A percentile compares a stretch with the other conserved stretches of the same genome.
Evolutionary conservation across 2,113 vertebrate species (phyloP).

Genomic region (Lamprologus sp.): DNA sequence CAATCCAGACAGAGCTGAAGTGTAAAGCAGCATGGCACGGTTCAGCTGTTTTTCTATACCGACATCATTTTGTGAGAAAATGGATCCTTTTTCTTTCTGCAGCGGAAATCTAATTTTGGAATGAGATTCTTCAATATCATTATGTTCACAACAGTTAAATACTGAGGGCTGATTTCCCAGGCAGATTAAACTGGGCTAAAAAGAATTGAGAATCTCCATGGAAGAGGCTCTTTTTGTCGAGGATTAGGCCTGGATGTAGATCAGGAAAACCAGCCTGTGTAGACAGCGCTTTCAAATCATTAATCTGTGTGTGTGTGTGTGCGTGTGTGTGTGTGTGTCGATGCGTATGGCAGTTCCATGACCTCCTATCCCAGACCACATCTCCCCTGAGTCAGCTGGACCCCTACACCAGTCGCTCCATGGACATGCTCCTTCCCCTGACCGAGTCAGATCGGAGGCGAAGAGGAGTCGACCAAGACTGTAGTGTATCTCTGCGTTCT

Average conservation of each 20-base stretch:
- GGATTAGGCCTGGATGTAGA: slow-evolving; percentile 32
- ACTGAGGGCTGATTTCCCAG: slow-evolving; percentile 37
- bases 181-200: slow-evolving; percentile 47
- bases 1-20: neutral
- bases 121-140: slow-evolving; percentile 25
- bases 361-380: slow-evolving; percentile 82
- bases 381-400: slow-evolving; percentile 83
- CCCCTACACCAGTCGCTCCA: slow-evolving; percentile 82
- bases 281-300: slow-evolving; percentile 10
- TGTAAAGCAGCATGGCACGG: neutral
- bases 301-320: neutral
- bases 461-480: slow-evolving; percentile 74
- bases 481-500: slow-evolving; percentile 65
- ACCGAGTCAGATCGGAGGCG: slow-evolving; percentile 74
- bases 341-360: slow-evolving; percentile 80
- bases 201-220: slow-evolving; percentile 15
- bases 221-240: slow-evolving; percentile 19
- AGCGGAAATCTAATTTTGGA: slow-evolving; percentile 26
- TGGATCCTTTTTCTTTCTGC: neutral
- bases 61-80: slow-evolving; percentile 19
- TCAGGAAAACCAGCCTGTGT: slow-evolving; percentile 6
- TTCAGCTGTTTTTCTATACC: neutral
- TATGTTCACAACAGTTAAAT: slow-evolving; percentile 34
- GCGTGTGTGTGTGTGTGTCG: neutral
- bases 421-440: slow-evolving; percentile 81